Base-by-base conservation (phyloP, 2,888 invertebrate species). In the Drosophila prostipennis region DNA sequence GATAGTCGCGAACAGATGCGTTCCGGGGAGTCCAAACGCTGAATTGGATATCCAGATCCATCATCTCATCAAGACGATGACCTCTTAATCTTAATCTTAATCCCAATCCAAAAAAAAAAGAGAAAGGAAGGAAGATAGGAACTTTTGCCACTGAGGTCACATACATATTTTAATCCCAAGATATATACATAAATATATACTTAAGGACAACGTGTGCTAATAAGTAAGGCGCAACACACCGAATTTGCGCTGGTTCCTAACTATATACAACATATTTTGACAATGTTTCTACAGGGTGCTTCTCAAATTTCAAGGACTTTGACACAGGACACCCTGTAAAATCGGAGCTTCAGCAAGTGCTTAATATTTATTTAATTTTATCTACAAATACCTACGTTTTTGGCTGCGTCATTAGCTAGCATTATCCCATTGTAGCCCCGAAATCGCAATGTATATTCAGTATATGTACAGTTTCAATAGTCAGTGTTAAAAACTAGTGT, bases 1-100 rank as follows among this genome's bases (percentile, higher is more conserved):
- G 72, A 77, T 40, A 79, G 88, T 48, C 88, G 91, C 6, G 91
- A 91, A 69, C 81, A 90, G 55, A 83, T 77, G 45, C 89, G 91
- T 19, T 78, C 74, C 39, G 76, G 63, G 19, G 84, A 90, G 58
- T 65, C 48, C 4, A 54, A 64, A 5, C 73, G 42, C 39, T 78
- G 52, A 72, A 32, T 34, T 29, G 29, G 34, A 16, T 26, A 51
- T 39, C 23, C 5, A 6, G 2, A 43, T 43, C 23, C 23, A 16
- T 40, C 16, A 8, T 14, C 23, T n/a, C 26, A 46, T 29, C 26
- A 29, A 46, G 45, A 56, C 51, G 23, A 29, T 23, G 34, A 26
- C 32, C 11, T 14, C 32, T n/a, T 11, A 34, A 13, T 34, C 34
- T 34, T 34, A 11, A 32, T 32, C 29, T 11, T 6, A 6, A 11